These are phyloP conservation scores for Phalacrocorax carbo DNA, from an alignment of 2,113 vertebrate species.

Conservation along the genomic window DNA sequence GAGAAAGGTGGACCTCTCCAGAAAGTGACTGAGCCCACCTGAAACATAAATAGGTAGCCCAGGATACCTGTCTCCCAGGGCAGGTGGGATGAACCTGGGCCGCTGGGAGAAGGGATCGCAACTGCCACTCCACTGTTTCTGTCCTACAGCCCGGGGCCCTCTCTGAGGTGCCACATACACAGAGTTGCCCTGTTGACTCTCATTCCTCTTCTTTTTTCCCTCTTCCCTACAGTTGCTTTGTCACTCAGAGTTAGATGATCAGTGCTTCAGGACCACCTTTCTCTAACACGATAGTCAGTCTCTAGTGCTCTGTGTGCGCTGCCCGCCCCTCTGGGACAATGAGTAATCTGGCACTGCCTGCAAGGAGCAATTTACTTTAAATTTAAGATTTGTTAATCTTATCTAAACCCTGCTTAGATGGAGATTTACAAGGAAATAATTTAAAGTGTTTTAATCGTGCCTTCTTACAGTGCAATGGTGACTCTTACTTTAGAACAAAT, in stretches of 20 bases:
- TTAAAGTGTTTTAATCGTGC: neutral
- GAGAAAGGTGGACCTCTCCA: neutral
- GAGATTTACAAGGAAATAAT: neutral
- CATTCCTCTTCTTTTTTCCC: neutral
- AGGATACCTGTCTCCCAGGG: neutral
- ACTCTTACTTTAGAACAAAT: neutral
- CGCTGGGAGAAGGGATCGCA: neutral
- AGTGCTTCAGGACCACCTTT: neutral
- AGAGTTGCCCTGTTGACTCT: neutral
- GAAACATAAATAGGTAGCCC: neutral
- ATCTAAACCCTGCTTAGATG: neutral
- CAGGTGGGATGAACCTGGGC: neutral
- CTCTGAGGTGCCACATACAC: neutral
- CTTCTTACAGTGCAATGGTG: neutral
- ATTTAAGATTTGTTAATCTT: neutral
- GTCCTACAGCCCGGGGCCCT: neutral
- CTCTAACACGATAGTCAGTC: neutral
- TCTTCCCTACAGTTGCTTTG: neutral
- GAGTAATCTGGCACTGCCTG: neutral
- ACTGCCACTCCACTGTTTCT: neutral
- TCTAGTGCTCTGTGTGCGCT: neutral
- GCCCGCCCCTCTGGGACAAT: neutral
- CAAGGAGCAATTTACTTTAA: neutral
- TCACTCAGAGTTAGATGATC: neutral
- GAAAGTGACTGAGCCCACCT: neutral